Evolutionary conservation across 2,888 invertebrate genomes (phyloP), one percentile per base, ranked within the genome.

Genomic region (Tetrapedia diversipes): DNA sequence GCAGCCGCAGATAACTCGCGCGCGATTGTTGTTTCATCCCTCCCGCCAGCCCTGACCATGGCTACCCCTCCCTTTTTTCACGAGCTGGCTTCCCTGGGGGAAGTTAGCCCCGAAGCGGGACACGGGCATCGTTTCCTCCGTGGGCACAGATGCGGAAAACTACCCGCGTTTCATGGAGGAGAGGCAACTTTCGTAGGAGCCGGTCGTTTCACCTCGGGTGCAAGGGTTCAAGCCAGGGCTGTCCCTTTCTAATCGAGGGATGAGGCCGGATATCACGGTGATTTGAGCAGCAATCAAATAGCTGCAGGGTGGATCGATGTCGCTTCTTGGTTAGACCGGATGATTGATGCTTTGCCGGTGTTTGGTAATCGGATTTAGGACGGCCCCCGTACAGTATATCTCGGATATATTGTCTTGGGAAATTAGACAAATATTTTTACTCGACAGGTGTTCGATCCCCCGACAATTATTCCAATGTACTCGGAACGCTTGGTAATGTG

Each of bases 141-240:
- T 67, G 72, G 85, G 74, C 88, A 86, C 88, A 88, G 88, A 86
- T 88, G 88, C 82, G 87, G 86, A 86, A 88, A 88, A 89, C 87
- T 86, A 84, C 80, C 82, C 71, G 4, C 49, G 69, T 59, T n/a
- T n/a, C 64, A 66, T 45, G 51, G 24, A 1, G 37, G 45, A 63
- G 63, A 45, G 53, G 43, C 45, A 68, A 68, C 64, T 74, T 76
- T 68, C 49, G 45, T n/a, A n/a, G n/a, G n/a, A n/a, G n/a, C 53
- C 64, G 53, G 47, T 43, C 61, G 53, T 68, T 67, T 22, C 34
- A 65, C 14, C 45, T 45, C 53, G 47, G 16, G 8, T 59, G 54
- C 29, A 76, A 59, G 70, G 78, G 65, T 80, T 63, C n/a, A 8
- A 19, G 8, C 24, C 4, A 1, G 34, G 27, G 0, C 27, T 29